Percentiles rank a stretch among this genome's conserved stretches.
These are phyloP conservation scores for Caenorhabditis latens DNA, from an alignment of 1,140 invertebrate species.

Conservation along the genomic window DNA sequence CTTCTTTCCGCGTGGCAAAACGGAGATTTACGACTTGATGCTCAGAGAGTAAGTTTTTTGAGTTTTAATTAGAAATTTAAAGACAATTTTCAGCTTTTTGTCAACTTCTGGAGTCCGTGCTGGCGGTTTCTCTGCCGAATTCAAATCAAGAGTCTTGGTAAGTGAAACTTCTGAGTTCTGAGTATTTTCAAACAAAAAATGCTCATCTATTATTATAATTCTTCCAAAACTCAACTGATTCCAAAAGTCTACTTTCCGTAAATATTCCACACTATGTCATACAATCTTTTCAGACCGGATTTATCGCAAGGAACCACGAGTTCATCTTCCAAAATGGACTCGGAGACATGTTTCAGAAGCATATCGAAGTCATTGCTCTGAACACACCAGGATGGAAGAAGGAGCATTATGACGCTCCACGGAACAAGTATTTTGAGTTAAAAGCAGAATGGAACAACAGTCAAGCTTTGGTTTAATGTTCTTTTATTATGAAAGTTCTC, in stretches of 20 bases:
- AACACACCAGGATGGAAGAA: no score
- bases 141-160: not conserved
- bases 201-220: no score
- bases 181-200: not conserved
- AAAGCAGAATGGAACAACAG: no score
- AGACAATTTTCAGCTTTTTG: not conserved
- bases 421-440: no score
- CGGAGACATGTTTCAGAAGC: not conserved
- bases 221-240: not conserved
- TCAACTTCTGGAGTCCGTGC: not conserved
- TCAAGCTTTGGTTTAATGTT: no score
- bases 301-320: not conserved
- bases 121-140: not conserved
- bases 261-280: not conserved
- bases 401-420: no score
- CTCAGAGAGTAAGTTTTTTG: not conserved
- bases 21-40: not conserved
- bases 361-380: not conserved
- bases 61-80: not conserved
- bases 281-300: not conserved
- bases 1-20: not conserved
- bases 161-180: not conserved
- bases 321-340: not conserved
- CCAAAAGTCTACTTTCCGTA: not conserved
- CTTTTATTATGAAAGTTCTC: no score